Conservation (phyloP, 1,140 invertebrate genomes). For the Hycleus phaleratus region DNA sequence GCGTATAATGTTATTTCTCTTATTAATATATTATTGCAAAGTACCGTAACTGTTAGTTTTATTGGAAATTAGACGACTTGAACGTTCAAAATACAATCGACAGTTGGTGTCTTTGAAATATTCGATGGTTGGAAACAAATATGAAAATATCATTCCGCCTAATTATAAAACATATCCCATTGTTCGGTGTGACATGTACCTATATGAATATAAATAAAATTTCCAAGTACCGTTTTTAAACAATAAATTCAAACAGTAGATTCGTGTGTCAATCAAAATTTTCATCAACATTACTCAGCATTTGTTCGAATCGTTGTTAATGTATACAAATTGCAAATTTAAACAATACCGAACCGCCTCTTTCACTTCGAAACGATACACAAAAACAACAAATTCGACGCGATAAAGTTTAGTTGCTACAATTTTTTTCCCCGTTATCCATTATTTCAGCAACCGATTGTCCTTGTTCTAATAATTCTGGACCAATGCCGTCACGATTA, state of each 20-base stretch:
- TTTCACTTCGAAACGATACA: too few relatives aligned
- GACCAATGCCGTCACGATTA: conserved; percentile 5
- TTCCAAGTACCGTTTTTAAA: conserved; percentile 11
- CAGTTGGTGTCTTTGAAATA: neutral
- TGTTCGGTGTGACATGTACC: conserved; percentile 10
- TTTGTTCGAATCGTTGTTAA: neutral
- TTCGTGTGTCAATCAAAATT: conserved; percentile 12
- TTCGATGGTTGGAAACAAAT: neutral
- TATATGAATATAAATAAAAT: conserved; percentile 6
- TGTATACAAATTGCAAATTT: neutral
- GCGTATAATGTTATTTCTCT: too few relatives aligned
- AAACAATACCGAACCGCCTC: conserved; percentile 1
- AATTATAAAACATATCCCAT: conserved; percentile 9
- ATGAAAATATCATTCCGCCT: conserved; percentile 5
- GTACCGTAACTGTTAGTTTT: too few relatives aligned
- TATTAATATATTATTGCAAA: too few relatives aligned
- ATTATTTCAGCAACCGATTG: neutral
- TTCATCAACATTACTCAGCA: conserved; percentile 15
- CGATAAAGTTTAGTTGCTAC: too few relatives aligned
- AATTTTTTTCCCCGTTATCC: too few relatives aligned
- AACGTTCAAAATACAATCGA: too few relatives aligned
- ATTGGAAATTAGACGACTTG: too few relatives aligned
- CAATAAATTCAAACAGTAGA: conserved; percentile 14
- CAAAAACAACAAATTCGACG: too few relatives aligned
- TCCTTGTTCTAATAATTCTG: conserved; percentile 10